A percentile compares a stretch with the other conserved stretches of the same genome.
These are phyloP conservation scores for Copidosoma floridanum DNA, from an alignment of 1,140 invertebrate genomes.

Conservation along the genomic window DNA sequence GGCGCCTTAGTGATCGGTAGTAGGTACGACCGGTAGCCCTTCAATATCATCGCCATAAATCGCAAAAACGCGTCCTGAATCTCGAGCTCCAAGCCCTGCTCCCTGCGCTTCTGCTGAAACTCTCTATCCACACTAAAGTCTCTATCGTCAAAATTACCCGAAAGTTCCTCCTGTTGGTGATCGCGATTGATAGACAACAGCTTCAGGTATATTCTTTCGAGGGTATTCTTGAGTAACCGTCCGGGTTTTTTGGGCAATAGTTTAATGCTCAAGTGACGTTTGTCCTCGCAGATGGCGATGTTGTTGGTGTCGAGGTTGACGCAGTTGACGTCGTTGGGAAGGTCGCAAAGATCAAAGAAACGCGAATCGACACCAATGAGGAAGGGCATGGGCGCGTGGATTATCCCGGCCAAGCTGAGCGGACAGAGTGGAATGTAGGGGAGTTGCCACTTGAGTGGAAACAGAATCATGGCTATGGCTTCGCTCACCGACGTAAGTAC, in stretches of 20 bases:
- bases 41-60: conserved; percentile 92
- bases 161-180: conserved; percentile 25
- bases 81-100: conserved; percentile 82
- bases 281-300: conserved; percentile 85
- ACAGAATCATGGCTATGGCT: conserved; percentile 94
- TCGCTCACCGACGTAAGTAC: conserved; percentile 97
- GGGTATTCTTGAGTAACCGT: conserved; percentile 70
- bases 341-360: conserved; percentile 97
- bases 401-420: conserved; percentile 79
- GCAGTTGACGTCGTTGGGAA: conserved; percentile 93
- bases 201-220: conserved; percentile 69
- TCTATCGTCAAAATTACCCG: conserved; percentile 31
- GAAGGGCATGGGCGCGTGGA: conserved; percentile 96
- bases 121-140: conserved; percentile 66
- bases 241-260: conserved; percentile 86
- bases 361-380: conserved; percentile 94
- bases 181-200: conserved; percentile 16
- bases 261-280: conserved; percentile 78
- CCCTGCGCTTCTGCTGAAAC: conserved; percentile 70
- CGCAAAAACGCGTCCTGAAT: conserved; percentile 97
- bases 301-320: conserved; percentile 98
- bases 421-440: conserved; percentile 99
- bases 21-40: conserved; percentile 87
- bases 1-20: conserved; percentile 94
- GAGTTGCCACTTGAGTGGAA: conserved; percentile 99